A percentile compares a stretch with the other conserved stretches of the same genome.
Evolutionary conservation across 2,113 vertebrate species (phyloP).

Genomic region (Tetraodon nigroviridis): DNA sequence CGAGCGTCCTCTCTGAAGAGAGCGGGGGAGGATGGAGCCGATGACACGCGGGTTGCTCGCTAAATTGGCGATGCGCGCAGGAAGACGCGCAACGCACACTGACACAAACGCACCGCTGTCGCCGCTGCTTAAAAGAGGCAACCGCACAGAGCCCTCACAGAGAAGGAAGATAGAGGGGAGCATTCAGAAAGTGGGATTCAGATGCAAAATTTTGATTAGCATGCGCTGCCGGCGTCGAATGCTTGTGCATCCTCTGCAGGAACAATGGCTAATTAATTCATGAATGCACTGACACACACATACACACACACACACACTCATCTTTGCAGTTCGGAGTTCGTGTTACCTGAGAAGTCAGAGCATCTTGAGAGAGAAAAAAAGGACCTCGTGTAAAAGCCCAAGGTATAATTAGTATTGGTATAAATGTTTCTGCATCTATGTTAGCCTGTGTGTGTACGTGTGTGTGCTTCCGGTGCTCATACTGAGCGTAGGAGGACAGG

Average conservation of each 20-base stretch:
- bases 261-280: conserved; percentile 19
- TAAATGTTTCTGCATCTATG: conserved; percentile 13
- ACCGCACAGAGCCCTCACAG: conserved; percentile 35
- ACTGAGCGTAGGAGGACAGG: conserved; percentile 64
- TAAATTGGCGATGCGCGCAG: conserved; percentile 45
- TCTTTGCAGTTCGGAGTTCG: not conserved
- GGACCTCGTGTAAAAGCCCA: conserved; percentile 10
- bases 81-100: conserved; percentile 14
- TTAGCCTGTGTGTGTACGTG: not conserved
- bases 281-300: conserved; percentile 5
- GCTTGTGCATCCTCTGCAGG: not conserved
- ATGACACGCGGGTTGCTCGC: conserved; percentile 61
- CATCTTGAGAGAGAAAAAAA: conserved; percentile 32
- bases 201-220: conserved; percentile 40
- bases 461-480: conserved; percentile 57
- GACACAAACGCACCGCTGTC: conserved; percentile 62
- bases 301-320: not conserved
- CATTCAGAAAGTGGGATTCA: conserved; percentile 45
- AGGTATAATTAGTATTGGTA: conserved; percentile 32
- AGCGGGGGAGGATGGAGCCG: conserved; percentile 65
- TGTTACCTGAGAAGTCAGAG: not conserved
- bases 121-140: conserved; percentile 50
- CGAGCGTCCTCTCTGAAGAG: conserved; percentile 59
- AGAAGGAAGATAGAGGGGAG: conserved; percentile 27
- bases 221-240: conserved; percentile 33